Conservation (phyloP, 2,888 invertebrate species). For the Mesorhabditis belari region DNA sequence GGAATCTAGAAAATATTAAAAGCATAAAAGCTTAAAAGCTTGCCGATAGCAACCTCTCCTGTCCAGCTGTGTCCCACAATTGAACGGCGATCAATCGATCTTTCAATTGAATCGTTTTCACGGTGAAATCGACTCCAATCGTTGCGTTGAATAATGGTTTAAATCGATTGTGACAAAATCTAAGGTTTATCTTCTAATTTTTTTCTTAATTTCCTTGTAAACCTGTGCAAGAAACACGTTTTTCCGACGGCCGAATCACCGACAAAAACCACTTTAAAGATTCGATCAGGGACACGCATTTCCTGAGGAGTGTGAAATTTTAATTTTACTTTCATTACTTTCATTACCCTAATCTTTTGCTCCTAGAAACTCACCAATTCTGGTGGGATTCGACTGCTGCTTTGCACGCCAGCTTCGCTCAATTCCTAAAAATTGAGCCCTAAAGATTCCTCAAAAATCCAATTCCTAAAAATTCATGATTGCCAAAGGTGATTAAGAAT, state of each 20-base stretch:
- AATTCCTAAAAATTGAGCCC: not conserved
- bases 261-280: conserved; percentile 61
- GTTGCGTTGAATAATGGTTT: conserved; percentile 59
- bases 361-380: conserved; percentile 2
- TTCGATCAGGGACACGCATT: conserved; percentile 53
- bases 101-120: conserved; percentile 53
- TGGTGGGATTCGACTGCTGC: conserved; percentile 2
- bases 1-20: conserved; percentile 54
- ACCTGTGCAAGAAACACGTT: conserved; percentile 59
- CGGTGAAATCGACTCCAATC: conserved; percentile 61
- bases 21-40: not conserved
- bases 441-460: not conserved
- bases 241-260: conserved; percentile 62
- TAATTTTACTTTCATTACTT: not conserved
- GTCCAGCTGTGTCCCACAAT: conserved; percentile 61
- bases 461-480: conserved; percentile 1
- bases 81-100: conserved; percentile 57
- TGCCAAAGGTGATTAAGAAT: too few relatives aligned
- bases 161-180: conserved; percentile 59
- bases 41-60: conserved; percentile 57
- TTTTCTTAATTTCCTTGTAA: not conserved
- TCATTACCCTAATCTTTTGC: not conserved
- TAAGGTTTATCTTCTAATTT: conserved; percentile 1
- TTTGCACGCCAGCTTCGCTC: conserved; percentile 8
- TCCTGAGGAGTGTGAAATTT: conserved; percentile 15